Conservation (phyloP, 2,797 vertebrate species). For the Cercopithecus mitis region DNA sequence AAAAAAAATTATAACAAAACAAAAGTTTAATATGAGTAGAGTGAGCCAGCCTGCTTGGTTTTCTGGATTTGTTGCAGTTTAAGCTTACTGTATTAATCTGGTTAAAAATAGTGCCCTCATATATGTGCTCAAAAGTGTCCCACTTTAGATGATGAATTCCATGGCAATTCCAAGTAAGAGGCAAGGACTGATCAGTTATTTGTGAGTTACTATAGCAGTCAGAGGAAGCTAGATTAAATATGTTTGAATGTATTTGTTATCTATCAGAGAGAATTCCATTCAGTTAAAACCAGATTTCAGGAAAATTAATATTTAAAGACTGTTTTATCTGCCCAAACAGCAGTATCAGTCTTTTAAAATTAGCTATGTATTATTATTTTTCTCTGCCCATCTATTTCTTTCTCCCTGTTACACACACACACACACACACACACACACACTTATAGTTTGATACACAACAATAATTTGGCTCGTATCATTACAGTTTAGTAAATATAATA, state of each 20-base stretch:
- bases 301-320: background rate
- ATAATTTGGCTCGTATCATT: background rate
- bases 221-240: background rate
- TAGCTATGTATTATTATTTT: background rate
- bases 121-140: background rate
- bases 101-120: background rate
- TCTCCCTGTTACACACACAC: background rate
- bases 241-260: background rate
- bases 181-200: background rate
- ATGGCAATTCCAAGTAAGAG: background rate
- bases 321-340: background rate
- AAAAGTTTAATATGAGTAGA: background rate
- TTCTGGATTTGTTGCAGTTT: background rate
- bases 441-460: background rate
- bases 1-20: background rate
- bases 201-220: background rate
- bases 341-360: background rate
- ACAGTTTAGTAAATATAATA: background rate
- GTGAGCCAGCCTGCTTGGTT: background rate
- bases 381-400: background rate
- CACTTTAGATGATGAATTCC: background rate
- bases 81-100: background rate
- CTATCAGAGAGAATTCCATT: background rate
- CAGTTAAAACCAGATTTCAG: background rate
- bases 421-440: background rate